These are phyloP conservation scores for Drosophila burlai DNA, from an alignment of 1,140 invertebrate species.

Conservation along the genomic window DNA sequence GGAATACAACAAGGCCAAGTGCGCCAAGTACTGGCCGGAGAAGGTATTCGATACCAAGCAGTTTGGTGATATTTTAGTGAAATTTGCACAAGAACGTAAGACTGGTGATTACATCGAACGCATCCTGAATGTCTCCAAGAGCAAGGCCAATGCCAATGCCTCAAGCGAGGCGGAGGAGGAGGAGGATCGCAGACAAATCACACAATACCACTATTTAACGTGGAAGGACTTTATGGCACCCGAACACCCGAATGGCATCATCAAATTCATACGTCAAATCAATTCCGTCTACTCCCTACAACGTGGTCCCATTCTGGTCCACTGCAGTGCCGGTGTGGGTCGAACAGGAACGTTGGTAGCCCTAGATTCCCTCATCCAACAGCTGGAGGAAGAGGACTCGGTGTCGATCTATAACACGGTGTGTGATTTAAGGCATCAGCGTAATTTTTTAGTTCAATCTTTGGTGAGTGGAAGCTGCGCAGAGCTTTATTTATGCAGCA, in stretches of 20 bases:
- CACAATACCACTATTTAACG: slow-evolving; percentile 97
- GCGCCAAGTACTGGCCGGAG: slow-evolving; percentile 97
- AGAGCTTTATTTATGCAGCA: too few relatives aligned
- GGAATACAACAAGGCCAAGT: slow-evolving; percentile 97
- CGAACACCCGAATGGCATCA: slow-evolving; percentile 95
- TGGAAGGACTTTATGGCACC: slow-evolving; percentile 98
- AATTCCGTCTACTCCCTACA: slow-evolving; percentile 94
- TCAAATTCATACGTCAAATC: slow-evolving; percentile 94
- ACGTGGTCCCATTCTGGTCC: slow-evolving; percentile 94
- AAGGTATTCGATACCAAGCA: slow-evolving; percentile 91
- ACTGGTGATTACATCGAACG: slow-evolving; percentile 93
- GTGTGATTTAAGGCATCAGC: slow-evolving; percentile 94
- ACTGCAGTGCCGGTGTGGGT: slow-evolving; percentile 95
- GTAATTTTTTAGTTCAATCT: slow-evolving; percentile 97
- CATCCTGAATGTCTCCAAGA: slow-evolving; percentile 87
- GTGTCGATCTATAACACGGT: slow-evolving; percentile 96
- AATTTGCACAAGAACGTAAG: slow-evolving; percentile 91
- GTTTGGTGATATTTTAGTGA: slow-evolving; percentile 92
- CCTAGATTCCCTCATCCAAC: slow-evolving; percentile 94
- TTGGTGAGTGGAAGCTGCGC: slow-evolving; percentile 88
- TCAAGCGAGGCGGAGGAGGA: slow-evolving; percentile 86
- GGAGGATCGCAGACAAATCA: slow-evolving; percentile 89
- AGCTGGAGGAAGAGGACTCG: slow-evolving; percentile 91
- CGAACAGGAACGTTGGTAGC: slow-evolving; percentile 96
- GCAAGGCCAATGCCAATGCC: slow-evolving; percentile 56